Conservation (phyloP, 92 coral and sea anemone species). For the Palythoa heliodiscus region DNA sequence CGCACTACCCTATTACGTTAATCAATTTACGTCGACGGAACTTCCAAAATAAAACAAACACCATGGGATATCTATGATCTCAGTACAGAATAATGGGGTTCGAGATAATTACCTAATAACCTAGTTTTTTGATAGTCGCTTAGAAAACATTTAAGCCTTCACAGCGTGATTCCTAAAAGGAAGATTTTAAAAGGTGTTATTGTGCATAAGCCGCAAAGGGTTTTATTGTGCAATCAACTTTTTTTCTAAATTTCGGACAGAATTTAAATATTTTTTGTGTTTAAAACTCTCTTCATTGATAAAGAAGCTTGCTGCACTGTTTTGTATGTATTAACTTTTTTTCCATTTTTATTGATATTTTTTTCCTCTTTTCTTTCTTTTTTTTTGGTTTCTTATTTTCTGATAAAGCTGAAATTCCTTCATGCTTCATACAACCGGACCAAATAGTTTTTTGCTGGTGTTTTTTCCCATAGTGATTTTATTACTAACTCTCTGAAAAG, state of each 20-base stretch:
- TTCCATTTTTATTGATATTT: background rate
- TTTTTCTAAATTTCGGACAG: background rate
- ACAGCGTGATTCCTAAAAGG: background rate
- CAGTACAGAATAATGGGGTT: background rate
- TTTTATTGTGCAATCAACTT: background rate
- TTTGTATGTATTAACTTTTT: no score
- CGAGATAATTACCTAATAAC: background rate
- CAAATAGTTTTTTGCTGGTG: no score
- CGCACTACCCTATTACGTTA: constrained; percentile 9
- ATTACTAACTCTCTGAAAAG: no score
- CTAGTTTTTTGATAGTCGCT: background rate
- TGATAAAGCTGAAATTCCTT: background rate
- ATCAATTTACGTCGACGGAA: constrained; percentile 7
- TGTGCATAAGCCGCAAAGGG: background rate
- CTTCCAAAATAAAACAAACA: background rate
- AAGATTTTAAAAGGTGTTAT: background rate
- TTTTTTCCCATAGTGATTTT: no score
- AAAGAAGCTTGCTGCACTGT: no score
- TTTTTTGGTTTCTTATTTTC: background rate
- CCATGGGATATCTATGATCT: background rate
- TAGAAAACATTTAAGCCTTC: background rate
- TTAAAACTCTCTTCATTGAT: background rate
- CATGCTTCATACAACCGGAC: no score
- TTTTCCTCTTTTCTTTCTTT: background rate
- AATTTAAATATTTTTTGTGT: background rate